Percentiles rank a stretch among this genome's conserved stretches.
Evolutionary conservation across 2,888 invertebrate species (phyloP).

Genomic region (Troglohyphantes excavatus): DNA sequence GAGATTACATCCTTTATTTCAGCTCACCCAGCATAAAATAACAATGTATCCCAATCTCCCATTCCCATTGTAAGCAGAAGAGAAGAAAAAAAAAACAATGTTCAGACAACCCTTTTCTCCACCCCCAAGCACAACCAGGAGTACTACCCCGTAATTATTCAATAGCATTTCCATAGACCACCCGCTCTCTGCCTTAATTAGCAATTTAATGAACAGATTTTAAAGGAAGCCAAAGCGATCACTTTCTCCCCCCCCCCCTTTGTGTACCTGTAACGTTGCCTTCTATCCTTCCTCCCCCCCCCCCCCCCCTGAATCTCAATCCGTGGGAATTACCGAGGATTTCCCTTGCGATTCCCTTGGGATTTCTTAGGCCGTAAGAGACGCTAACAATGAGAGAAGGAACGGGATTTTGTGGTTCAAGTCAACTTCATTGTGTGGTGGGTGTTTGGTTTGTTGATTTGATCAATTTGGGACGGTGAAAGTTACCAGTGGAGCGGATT

Average conservation of each 20-base stretch:
- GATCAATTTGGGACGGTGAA: too few species aligned
- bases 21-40: neutral
- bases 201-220: conserved; percentile 77
- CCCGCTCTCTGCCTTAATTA: conserved; percentile 59
- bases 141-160: conserved; percentile 43
- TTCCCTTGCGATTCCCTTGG: conserved; percentile 38
- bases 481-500: too few species aligned
- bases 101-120: neutral
- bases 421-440: conserved; percentile 21
- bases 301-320: conserved; percentile 8
- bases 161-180: conserved; percentile 55
- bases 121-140: conserved; percentile 16
- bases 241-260: neutral
- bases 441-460: neutral
- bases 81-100: neutral
- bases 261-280: neutral
- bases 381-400: conserved; percentile 20
- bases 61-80: neutral
- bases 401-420: neutral
- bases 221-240: conserved; percentile 37
- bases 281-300: too few species aligned
- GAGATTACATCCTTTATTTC: neutral
- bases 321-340: conserved; percentile 49
- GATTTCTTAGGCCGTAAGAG: conserved; percentile 2
- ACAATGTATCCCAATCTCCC: neutral